phyloP scores from a whole-genome alignment of 2,797 vertebrate genomes.

The Scolopax rusticola region DNA sequence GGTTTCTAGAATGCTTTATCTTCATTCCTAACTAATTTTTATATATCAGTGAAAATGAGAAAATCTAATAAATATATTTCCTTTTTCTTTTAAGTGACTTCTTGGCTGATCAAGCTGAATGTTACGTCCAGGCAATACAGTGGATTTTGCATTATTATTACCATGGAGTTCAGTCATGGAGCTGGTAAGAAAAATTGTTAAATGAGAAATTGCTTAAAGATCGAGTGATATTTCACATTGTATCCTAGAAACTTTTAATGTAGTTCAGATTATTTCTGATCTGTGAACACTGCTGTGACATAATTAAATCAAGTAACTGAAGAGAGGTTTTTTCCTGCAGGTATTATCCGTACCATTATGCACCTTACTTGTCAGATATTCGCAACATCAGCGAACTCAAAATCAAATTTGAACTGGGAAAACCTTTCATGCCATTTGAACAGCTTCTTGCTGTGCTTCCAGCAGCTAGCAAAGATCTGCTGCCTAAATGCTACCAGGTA shows the following conservation, averaged over 20 bases:
- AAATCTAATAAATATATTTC: not conserved
- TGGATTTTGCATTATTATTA: slow-evolving; percentile 99
- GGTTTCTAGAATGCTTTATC: not conserved
- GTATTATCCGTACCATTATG: slow-evolving; percentile 97
- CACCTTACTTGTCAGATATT: slow-evolving; percentile 96
- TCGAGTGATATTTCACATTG: not conserved
- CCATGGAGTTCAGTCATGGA: slow-evolving; percentile 98
- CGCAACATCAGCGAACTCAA: slow-evolving; percentile 85
- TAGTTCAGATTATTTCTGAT: not conserved
- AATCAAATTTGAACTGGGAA: slow-evolving; percentile 91
- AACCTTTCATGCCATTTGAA: slow-evolving; percentile 97
- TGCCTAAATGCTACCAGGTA: slow-evolving; percentile 93
- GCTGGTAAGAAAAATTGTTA: slow-evolving; percentile 87
- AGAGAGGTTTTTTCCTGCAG: slow-evolving; percentile 71
- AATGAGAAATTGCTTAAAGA: not conserved
- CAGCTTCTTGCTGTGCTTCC: slow-evolving; percentile 96
- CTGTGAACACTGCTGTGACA: not conserved
- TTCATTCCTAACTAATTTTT: not conserved
- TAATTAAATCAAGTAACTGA: not conserved
- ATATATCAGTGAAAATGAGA: not conserved
- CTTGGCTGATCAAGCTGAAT: slow-evolving; percentile 91
- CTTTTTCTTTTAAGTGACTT: slow-evolving; percentile 87
- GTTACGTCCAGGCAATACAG: slow-evolving; percentile 97
- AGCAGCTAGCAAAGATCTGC: slow-evolving; percentile 93
- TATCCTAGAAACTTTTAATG: not conserved